These are phyloP conservation scores for Psettodes erumei DNA, from an alignment of 2,113 vertebrate species.

Conservation along the genomic window DNA sequence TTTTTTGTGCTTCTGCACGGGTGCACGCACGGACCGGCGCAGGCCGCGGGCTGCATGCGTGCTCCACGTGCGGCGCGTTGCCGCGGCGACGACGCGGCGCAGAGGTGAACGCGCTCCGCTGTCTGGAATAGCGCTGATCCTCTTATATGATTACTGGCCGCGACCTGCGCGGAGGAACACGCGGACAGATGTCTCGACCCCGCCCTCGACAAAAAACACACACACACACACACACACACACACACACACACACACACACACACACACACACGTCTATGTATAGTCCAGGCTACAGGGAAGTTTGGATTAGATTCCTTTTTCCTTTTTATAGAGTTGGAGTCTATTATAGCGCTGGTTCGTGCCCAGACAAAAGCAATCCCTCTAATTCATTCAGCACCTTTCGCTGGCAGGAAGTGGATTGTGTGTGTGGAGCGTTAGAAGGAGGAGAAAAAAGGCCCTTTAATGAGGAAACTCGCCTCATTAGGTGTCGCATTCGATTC, in stretches of 20 bases:
- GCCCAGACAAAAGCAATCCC: conserved; percentile 11
- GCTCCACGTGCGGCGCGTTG: conserved; percentile 70
- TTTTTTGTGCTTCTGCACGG: conserved; percentile 55
- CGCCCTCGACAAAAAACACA: conserved; percentile 23
- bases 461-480: background rate
- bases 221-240: conserved; percentile 16
- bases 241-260: background rate
- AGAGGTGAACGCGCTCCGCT: conserved; percentile 57
- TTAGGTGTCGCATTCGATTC: background rate
- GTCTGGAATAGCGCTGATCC: conserved; percentile 80
- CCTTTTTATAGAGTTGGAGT: conserved; percentile 24
- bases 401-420: conserved; percentile 13
- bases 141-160: conserved; percentile 79
- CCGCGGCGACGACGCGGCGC: conserved; percentile 51
- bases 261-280: conserved; percentile 42
- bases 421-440: background rate
- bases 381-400: conserved; percentile 22
- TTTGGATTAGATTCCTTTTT: background rate
- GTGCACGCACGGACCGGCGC: conserved; percentile 35
- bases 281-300: conserved; percentile 10
- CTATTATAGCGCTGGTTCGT: conserved; percentile 2
- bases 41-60: conserved; percentile 46
- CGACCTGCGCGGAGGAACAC: conserved; percentile 46
- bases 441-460: background rate
- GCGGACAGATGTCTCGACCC: conserved; percentile 61